Base-by-base conservation (phyloP, 2,113 vertebrate species). In the Sarotherodon lohbergeri region DNA sequence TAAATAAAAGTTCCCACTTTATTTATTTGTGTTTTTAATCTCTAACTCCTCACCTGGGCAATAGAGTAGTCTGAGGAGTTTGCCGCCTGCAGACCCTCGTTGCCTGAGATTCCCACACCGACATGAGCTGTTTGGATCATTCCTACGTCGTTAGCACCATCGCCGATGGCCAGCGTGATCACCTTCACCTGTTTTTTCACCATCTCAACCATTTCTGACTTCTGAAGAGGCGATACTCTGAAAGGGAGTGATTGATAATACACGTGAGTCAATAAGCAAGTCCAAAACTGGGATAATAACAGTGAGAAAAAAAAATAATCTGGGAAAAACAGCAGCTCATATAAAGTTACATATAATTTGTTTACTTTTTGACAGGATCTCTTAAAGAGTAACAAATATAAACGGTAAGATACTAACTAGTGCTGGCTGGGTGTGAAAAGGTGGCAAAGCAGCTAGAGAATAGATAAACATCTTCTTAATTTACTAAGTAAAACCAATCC, bases 21-120 rank as follows among this genome's bases (percentile, higher is more conserved):
- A 48, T 17, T 48, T 76, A 76, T 43, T 29, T 3, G 41, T 76
- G 43, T 19, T 24, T 50, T 5, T 27, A 29, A 50, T 76, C 43
- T 29, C 36, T 13, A 41, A 22, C 63, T 41, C 14, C 24, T 91
- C 79, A 99, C 99, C 97, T 99, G 99, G 55, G 98, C 99, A 87
- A 99, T 99, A n/a, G 98, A 99, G 94, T 99, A 99, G 91, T 99
- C 99, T 1, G 99, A 99, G 81, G 99, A 99, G 95, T 99, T 99
- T 29, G 99, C 98, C 3, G 98, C 99, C 93, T 99, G 99, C 9
- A 99, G 97, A 34, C 99, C 99, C 93, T 99, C 99, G 16, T 99
- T 99, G 71, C 99, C 99, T 14, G 98, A 99, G 90, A 99, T 99
- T 29, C 99, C 99, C 46, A 99, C 97, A 4, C 99, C 99, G 1